Base-by-base conservation (phyloP, 2,888 invertebrate genomes). In the Ormia ochracea region DNA sequence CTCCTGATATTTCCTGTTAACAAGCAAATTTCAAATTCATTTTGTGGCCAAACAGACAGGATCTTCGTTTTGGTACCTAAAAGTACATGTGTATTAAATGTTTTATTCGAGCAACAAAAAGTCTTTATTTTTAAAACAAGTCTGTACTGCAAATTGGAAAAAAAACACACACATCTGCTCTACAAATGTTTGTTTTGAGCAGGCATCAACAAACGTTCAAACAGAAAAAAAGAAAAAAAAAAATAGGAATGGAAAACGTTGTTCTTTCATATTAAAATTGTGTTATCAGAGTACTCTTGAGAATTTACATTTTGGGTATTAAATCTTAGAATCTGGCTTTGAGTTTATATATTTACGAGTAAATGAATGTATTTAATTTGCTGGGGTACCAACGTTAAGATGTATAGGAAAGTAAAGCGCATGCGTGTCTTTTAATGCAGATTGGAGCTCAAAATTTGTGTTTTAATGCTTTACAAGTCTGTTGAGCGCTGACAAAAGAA, bases 221-320 rank as follows among this genome's bases (percentile, higher is more conserved):
- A 33, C 19, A n/a, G n/a, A n/a, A n/a, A n/a, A n/a, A n/a, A n/a
- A n/a, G n/a, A n/a, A n/a, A n/a, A n/a, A n/a, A n/a, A n/a, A 10
- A 50, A 19, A 5, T 14, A 45, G 4, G 33, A 14, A 33, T 14
- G 6, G 38, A 52, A 33, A n/a, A 26, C 28, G 59, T 41, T n/a
- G 50, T 68, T 41, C 43, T 19, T 69, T 69, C 48, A 28, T 36
- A 56, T 73, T 17, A 14, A 65, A 48, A 21, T 21, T 28, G 3
- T 74, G 66, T 66, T 66, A 74, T 66, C 74, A 50, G 74, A 73
- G 72, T 68, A 61, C 80, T 76, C 76, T 80, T 80, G 76, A 80
- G 80, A 68, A 73, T 72, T 63, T 63, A 73, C 65, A 72, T 48
- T 76, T 50, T 26, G 56, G 56, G 17, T 28, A 41, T 69, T 48